Evolutionary conservation across 1,140 invertebrate species (phyloP).

Genomic region (Cotesia typhae): DNA sequence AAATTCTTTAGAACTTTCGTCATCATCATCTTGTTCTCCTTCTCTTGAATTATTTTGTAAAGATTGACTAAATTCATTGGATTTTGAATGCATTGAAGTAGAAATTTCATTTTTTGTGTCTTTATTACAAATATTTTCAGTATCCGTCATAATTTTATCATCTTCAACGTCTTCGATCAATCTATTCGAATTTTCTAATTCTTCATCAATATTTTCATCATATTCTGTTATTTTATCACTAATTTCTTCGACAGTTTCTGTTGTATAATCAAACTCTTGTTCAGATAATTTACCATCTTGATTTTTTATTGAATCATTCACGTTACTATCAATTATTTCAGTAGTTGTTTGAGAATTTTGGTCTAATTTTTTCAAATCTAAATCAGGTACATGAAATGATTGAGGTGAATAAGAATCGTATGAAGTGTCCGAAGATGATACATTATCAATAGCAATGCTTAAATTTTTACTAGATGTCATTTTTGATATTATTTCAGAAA

Average conservation of each 20-base stretch:
- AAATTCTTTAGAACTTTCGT: slow-evolving; percentile 1
- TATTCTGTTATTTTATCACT: slow-evolving; percentile 7
- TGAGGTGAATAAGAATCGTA: background rate
- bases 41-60: background rate
- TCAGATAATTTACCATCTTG: background rate
- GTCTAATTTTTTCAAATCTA: background rate
- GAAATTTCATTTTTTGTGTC: background rate
- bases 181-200: background rate
- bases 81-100: background rate
- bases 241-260: background rate
- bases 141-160: too few species aligned
- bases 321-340: slow-evolving; percentile 1
- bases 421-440: background rate
- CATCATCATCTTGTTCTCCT: background rate
- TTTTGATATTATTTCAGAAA: slow-evolving; percentile 54
- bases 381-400: background rate
- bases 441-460: background rate
- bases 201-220: background rate
- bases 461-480: slow-evolving; percentile 41
- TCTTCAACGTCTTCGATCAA: too few species aligned
- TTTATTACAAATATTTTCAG: too few species aligned
- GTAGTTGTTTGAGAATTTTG: slow-evolving; percentile 2
- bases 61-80: too few species aligned
- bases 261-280: background rate
- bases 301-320: background rate